phyloP scores from a whole-genome alignment of 2,113 vertebrate species.

The Leuciscus idus region DNA sequence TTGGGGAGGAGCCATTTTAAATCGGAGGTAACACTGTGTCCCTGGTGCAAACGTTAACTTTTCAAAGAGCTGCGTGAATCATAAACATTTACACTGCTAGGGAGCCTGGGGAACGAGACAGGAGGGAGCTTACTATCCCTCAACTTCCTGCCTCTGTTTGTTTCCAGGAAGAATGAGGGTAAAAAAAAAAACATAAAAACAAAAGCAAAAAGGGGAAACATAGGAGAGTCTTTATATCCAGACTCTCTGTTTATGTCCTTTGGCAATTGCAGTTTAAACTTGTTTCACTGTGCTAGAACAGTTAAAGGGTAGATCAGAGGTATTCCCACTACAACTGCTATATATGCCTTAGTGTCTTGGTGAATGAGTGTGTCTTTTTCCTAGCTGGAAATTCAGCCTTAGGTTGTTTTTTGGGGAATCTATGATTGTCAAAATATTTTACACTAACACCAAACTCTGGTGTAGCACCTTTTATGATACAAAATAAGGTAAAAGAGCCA shows the following conservation, averaged over 20 bases:
- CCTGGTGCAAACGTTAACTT: conserved; percentile 72
- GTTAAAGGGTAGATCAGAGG: conserved; percentile 58
- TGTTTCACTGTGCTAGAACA: conserved; percentile 66
- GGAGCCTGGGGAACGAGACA: conserved; percentile 62
- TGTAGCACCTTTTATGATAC: background rate
- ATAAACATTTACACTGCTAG: conserved; percentile 75
- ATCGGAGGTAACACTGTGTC: conserved; percentile 67
- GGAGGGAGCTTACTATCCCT: conserved; percentile 62
- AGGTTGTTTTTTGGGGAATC: conserved; percentile 54
- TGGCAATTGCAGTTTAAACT: conserved; percentile 72
- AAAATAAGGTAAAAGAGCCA: conserved; percentile 29
- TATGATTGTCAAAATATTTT: conserved; percentile 36
- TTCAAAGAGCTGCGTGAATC: conserved; percentile 69
- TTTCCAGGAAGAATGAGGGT: conserved; percentile 58
- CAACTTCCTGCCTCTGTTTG: conserved; percentile 58
- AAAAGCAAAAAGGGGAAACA: conserved; percentile 63
- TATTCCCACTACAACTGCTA: conserved; percentile 20
- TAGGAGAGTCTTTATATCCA: conserved; percentile 58
- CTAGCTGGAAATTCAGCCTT: conserved; percentile 44
- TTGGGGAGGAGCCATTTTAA: conserved; percentile 58
- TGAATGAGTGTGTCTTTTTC: conserved; percentile 66
- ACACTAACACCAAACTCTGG: conserved; percentile 4
- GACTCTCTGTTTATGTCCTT: conserved; percentile 67
- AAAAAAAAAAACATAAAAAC: conserved; percentile 60
- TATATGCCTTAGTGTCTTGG: background rate